A percentile compares a stretch with the other conserved stretches of the same genome.
phyloP scores from a whole-genome alignment of 2,797 vertebrate genomes.

The Kryptopterus vitreolus region DNA sequence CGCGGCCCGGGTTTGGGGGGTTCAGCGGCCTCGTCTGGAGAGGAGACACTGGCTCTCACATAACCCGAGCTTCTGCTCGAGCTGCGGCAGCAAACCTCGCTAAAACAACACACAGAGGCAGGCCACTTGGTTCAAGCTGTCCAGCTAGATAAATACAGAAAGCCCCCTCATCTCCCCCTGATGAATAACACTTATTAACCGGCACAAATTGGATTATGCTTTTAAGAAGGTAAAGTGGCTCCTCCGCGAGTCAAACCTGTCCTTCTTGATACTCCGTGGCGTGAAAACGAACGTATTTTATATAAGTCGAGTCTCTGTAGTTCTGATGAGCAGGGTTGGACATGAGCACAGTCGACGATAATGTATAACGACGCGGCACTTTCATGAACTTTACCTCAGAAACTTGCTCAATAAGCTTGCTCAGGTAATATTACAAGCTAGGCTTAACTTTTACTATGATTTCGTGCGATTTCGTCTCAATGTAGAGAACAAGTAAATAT shows the following conservation, averaged over 20 bases:
- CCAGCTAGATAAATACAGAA: conserved; percentile 73
- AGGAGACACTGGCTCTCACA: conserved; percentile 64
- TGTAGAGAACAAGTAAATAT: too few species aligned
- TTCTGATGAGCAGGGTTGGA: not conserved
- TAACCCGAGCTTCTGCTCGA: conserved; percentile 53
- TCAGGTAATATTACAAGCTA: not conserved
- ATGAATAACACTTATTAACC: conserved; percentile 64
- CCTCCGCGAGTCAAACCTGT: conserved; percentile 52
- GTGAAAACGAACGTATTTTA: not conserved
- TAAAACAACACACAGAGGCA: conserved; percentile 58
- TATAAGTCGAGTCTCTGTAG: not conserved
- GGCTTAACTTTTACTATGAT: not conserved
- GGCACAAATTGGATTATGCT: conserved; percentile 69
- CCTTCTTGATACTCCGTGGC: conserved; percentile 4
- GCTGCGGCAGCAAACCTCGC: conserved; percentile 58
- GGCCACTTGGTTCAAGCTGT: conserved; percentile 53
- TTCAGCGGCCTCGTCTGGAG: conserved; percentile 50
- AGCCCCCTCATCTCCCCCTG: conserved; percentile 55
- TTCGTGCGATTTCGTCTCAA: not conserved
- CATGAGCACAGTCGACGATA: not conserved
- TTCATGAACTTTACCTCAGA: not conserved
- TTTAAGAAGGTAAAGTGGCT: conserved; percentile 49
- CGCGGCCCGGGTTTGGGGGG: conserved; percentile 51
- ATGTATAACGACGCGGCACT: not conserved
- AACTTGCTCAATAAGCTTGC: not conserved